These are phyloP conservation scores for Paedocypris micromegethes DNA, from an alignment of 2,797 vertebrate species.

Conservation along the genomic window DNA sequence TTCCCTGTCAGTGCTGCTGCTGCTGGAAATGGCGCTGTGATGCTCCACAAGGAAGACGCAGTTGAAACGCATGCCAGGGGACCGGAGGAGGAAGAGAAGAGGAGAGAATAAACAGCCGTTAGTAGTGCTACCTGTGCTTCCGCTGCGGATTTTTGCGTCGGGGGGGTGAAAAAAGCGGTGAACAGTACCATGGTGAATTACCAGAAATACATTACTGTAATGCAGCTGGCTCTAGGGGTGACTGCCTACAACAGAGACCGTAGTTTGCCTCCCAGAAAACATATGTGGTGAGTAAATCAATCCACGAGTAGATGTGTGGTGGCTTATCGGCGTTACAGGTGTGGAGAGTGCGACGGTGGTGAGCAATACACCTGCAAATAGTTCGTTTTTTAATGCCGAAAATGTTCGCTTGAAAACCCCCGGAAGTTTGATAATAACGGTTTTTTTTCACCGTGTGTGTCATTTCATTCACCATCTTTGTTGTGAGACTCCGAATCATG, in stretches of 20 bases:
- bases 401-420: background rate
- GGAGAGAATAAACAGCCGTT: constrained; percentile 53
- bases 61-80: constrained; percentile 82
- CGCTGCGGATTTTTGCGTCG: constrained; percentile 67
- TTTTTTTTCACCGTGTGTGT: background rate
- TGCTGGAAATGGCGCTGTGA: constrained; percentile 78
- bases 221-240: constrained; percentile 99
- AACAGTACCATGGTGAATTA: constrained; percentile 96
- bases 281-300: constrained; percentile 87
- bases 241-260: constrained; percentile 96
- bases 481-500: constrained; percentile 20
- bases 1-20: constrained; percentile 65
- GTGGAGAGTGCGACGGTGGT: constrained; percentile 46
- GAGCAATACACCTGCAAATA: background rate
- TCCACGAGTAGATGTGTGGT: constrained; percentile 55
- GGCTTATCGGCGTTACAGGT: constrained; percentile 58
- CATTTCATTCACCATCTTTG: constrained; percentile 33
- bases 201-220: constrained; percentile 99
- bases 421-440: constrained; percentile 20
- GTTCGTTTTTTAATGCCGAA: background rate
- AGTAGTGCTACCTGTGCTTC: constrained; percentile 81
- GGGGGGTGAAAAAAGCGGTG: constrained; percentile 67
- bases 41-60: constrained; percentile 75
- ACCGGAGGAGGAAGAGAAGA: constrained; percentile 52
- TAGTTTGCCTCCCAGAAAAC: constrained; percentile 93